phyloP scores from a whole-genome alignment of 2,888 invertebrate genomes.

The Ennomos erosarius region DNA sequence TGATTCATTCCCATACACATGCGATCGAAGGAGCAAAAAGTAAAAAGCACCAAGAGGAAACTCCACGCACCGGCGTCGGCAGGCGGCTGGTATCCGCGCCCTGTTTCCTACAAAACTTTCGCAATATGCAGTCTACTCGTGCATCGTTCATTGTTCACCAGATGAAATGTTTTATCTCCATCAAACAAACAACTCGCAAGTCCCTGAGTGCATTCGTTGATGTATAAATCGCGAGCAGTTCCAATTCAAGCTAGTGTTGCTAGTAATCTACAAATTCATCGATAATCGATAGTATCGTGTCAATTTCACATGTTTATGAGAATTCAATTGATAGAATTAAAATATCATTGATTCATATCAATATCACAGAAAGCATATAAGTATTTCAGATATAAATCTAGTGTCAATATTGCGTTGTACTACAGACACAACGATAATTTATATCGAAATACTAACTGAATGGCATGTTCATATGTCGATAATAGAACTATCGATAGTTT shows the following conservation, averaged over 20 bases:
- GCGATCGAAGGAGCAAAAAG: constrained; percentile 8
- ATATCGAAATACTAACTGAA: too few relatives aligned
- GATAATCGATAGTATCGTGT: too few relatives aligned
- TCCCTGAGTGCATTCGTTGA: constrained; percentile 16
- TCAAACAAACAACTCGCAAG: constrained; percentile 14
- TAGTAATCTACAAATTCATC: too few relatives aligned
- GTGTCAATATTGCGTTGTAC: too few relatives aligned
- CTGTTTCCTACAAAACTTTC: constrained; percentile 25
- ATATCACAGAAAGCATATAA: too few relatives aligned
- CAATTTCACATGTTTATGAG: too few relatives aligned
- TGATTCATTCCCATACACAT: neutral
- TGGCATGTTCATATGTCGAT: too few relatives aligned
- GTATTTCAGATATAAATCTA: too few relatives aligned
- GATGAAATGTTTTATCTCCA: constrained; percentile 13
- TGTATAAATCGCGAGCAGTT: constrained; percentile 15
- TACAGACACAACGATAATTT: too few relatives aligned
- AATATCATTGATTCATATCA: too few relatives aligned
- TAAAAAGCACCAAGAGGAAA: constrained; percentile 10
- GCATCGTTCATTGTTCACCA: constrained; percentile 14
- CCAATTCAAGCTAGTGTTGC: neutral
- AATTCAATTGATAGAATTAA: too few relatives aligned
- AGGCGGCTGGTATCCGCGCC: constrained; percentile 3
- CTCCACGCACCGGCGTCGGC: constrained; percentile 5
- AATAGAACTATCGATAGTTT: too few relatives aligned
- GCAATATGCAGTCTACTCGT: constrained; percentile 20